Percentiles rank a stretch among this genome's conserved stretches.
These are phyloP conservation scores for Nephila pilipes DNA, from an alignment of 1,140 invertebrate species.

Conservation along the genomic window DNA sequence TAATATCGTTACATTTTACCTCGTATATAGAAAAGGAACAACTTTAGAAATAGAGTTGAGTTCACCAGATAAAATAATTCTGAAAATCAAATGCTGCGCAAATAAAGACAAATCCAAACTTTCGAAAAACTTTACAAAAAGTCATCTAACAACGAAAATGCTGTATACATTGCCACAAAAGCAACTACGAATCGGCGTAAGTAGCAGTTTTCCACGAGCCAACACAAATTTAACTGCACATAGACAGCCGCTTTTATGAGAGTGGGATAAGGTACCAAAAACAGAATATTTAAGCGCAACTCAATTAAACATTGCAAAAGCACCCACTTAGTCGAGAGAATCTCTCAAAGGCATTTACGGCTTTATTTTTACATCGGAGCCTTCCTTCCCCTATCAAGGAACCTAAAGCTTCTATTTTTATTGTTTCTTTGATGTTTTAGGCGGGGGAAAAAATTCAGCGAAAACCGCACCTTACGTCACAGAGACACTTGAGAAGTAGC, in stretches of 20 bases:
- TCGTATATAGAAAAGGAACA: too few relatives aligned
- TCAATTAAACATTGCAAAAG: not conserved
- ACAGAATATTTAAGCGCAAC: not conserved
- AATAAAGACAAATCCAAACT: too few relatives aligned
- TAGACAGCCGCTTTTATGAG: not conserved
- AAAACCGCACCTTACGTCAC: constrained; percentile 10
- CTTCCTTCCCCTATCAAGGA: not conserved
- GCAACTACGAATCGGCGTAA: too few relatives aligned
- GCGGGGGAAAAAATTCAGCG: not conserved
- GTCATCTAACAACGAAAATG: too few relatives aligned
- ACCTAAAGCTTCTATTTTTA: not conserved
- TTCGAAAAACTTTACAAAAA: too few relatives aligned
- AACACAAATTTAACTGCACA: too few relatives aligned
- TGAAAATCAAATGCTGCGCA: too few relatives aligned
- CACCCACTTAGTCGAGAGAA: not conserved
- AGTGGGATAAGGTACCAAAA: not conserved
- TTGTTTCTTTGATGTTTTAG: constrained; percentile 16
- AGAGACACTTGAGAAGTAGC: not conserved
- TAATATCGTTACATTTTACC: too few relatives aligned
- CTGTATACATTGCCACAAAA: too few relatives aligned
- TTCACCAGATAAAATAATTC: too few relatives aligned
- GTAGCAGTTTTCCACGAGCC: too few relatives aligned
- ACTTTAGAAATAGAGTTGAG: too few relatives aligned
- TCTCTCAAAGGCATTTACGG: not conserved
- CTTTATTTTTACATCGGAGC: not conserved